phyloP scores from a whole-genome alignment of 2,797 vertebrate species.

The Poeciliopsis infans region DNA sequence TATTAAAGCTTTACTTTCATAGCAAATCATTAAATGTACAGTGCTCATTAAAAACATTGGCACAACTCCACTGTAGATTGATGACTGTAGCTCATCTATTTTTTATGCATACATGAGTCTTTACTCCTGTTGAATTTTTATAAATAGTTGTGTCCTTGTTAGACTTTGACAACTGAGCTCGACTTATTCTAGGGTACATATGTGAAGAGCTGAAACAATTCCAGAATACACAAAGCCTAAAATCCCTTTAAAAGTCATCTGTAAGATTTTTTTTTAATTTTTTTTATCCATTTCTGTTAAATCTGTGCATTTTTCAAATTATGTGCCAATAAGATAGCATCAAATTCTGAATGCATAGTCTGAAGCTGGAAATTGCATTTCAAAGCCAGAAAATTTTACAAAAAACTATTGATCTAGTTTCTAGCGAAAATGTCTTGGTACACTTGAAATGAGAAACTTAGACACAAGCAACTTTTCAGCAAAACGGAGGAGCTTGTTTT shows the following conservation, averaged over 20 bases:
- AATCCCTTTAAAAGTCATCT: background rate
- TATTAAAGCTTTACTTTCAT: slow-evolving; percentile 16
- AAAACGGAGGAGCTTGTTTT: no score
- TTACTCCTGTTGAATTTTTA: background rate
- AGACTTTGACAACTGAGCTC: background rate
- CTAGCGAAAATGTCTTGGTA: no score
- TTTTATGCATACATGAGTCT: background rate
- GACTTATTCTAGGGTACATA: background rate
- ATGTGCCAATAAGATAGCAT: background rate
- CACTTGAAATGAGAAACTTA: no score
- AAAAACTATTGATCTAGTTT: no score
- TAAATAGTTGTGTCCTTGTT: slow-evolving; percentile 9
- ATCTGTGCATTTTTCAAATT: background rate
- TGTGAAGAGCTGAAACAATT: background rate
- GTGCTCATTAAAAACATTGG: background rate
- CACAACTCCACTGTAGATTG: background rate
- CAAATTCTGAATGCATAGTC: background rate
- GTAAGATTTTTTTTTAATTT: background rate
- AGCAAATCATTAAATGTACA: slow-evolving; percentile 20
- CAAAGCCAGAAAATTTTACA: no score
- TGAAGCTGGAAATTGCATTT: background rate
- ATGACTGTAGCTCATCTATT: background rate
- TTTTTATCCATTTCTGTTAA: background rate
- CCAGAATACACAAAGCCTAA: background rate
- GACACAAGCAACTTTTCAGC: no score